Base-by-base conservation (phyloP, 2,888 invertebrate genomes). In the Helobdella robusta region DNA sequence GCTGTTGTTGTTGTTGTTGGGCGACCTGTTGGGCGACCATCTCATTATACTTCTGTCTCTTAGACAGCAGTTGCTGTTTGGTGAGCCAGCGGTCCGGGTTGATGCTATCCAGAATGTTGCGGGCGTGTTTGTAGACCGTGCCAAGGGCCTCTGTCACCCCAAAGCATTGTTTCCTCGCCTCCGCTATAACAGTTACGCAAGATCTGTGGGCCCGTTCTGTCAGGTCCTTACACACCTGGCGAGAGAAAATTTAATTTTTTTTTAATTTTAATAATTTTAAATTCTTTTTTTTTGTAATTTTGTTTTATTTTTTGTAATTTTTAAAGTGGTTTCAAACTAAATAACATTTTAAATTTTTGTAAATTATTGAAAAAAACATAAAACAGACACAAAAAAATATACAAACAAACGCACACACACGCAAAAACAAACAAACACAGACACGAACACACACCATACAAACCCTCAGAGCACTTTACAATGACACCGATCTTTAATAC, bases 61-160 rank as follows among this genome's bases (percentile, higher is more conserved):
- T 34, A 25, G 20, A n/a, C 18, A 25, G 30, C 30, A 20, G 59
- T n/a, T 68, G 65, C 30, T 67, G 64, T 28, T 67, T 68, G 30
- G 70, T 65, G 18, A 68, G 66, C 70, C 69, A 70, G n/a, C 61
- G 61, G 35, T 69, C 71, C 2, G 71, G 72, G 62, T 72, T 72
- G 35, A 72, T 69, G 30, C 58, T 59, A 56, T 72, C 70, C 8
- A 72, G 69, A 15, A 70, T 66, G 62, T 67, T 66, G 40, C 62
- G 52, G 32, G 70, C 69, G 15, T 69, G 68, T 36, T 68, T 66
- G 68, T 72, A 72, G 35, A 72, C 71, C 4, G 50, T 62, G 32
- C 68, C 68, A 20, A 72, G 66, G 11, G 70, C 68, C 8, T 54
- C 66, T 25, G 70, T 69, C 32, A 72, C 69, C 15, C 65, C 66